Percentiles rank a stretch among this genome's conserved stretches.
These are phyloP conservation scores for Stigmatopora argus DNA, from an alignment of 2,113 vertebrate genomes.

Conservation along the genomic window DNA sequence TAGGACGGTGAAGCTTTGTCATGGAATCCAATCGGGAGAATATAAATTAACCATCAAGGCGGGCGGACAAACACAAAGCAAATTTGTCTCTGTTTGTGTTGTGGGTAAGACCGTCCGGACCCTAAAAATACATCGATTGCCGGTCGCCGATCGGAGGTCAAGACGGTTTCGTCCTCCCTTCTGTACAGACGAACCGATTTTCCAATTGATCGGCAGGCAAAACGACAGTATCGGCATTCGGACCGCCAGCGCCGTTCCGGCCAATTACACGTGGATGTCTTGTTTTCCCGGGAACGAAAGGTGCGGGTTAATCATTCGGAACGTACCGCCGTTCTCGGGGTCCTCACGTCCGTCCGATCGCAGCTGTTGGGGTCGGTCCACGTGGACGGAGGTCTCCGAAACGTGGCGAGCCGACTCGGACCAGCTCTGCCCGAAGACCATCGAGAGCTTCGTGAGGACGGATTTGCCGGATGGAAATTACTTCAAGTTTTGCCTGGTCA, in stretches of 20 bases:
- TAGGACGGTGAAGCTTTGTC: conserved; percentile 76
- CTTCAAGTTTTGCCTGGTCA: conserved; percentile 74
- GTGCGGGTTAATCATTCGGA: conserved; percentile 13
- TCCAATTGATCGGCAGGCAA: background rate
- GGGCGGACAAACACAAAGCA: conserved; percentile 62
- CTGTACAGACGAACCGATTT: conserved; percentile 35
- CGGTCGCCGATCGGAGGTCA: too few species aligned
- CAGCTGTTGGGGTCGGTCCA: conserved; percentile 25
- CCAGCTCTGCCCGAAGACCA: conserved; percentile 63
- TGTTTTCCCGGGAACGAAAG: conserved; percentile 7
- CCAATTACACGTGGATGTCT: conserved; percentile 39
- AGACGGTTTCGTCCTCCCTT: background rate
- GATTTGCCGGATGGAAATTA: conserved; percentile 14
- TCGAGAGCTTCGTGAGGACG: conserved; percentile 57
- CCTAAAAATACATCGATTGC: too few species aligned
- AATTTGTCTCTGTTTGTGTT: conserved; percentile 75
- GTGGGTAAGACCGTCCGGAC: conserved; percentile 70
- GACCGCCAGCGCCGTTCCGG: conserved; percentile 34
- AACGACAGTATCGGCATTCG: background rate
- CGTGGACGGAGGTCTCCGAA: conserved; percentile 23
- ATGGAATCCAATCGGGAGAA: conserved; percentile 72
- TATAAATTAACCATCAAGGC: conserved; percentile 81
- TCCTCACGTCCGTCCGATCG: conserved; percentile 1
- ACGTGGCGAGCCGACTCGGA: background rate
- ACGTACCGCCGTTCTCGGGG: background rate